These are phyloP conservation scores for Scaptomyza polygonia DNA, from an alignment of 2,888 invertebrate genomes.

Conservation along the genomic window DNA sequence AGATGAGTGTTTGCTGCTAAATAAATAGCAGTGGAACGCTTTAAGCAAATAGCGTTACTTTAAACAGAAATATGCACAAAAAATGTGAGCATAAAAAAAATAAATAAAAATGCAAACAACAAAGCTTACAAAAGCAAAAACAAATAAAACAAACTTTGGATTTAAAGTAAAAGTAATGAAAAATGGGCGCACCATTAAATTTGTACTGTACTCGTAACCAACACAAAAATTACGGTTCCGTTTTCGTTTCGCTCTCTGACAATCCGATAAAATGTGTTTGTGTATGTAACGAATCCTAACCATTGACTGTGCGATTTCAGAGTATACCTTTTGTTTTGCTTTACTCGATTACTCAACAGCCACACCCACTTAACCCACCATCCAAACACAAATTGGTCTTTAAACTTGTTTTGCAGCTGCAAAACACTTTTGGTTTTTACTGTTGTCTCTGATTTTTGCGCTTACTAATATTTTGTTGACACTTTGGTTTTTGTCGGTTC, in stretches of 20 bases:
- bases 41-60: conserved; percentile 58
- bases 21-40: conserved; percentile 29
- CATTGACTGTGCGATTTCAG: conserved; percentile 45
- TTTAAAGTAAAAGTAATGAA: conserved; percentile 63
- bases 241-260: conserved; percentile 23
- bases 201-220: conserved; percentile 54
- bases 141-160: conserved; percentile 10
- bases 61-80: conserved; percentile 68
- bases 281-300: conserved; percentile 1
- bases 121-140: conserved; percentile 49
- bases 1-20: conserved; percentile 35
- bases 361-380: background rate
- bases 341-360: conserved; percentile 32
- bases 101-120: conserved; percentile 46
- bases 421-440: conserved; percentile 30
- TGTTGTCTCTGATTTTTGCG: conserved; percentile 19
- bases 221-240: conserved; percentile 49
- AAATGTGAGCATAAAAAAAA: conserved; percentile 44
- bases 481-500: conserved; percentile 48
- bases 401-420: conserved; percentile 31
- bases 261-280: conserved; percentile 13
- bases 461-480: conserved; percentile 58
- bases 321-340: conserved; percentile 39
- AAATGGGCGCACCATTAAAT: conserved; percentile 77
- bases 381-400: conserved; percentile 26